A percentile compares a stretch with the other conserved stretches of the same genome.
Conservation (phyloP, 2,113 vertebrate species). For the Tursiops truncatus region DNA sequence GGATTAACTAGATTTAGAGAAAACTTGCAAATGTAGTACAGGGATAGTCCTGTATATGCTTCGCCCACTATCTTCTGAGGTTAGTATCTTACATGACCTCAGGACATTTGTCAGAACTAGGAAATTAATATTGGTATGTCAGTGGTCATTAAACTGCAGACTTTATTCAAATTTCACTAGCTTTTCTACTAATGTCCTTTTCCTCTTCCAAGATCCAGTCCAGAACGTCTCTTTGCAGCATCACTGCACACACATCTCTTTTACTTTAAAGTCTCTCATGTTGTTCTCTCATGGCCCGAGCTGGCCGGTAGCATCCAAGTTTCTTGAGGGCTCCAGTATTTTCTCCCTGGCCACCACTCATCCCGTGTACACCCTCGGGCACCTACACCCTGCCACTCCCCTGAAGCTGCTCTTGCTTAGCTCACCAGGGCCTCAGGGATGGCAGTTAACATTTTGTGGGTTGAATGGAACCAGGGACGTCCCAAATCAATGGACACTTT, state of each 20-base stretch:
- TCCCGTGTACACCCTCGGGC: background rate
- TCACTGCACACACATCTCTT: background rate
- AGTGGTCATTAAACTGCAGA: background rate
- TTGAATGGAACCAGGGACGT: background rate
- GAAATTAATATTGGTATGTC: background rate
- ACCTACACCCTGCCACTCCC: background rate
- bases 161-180: background rate
- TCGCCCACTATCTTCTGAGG: background rate
- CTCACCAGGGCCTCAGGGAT: background rate
- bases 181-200: background rate
- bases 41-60: background rate
- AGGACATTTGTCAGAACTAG: background rate
- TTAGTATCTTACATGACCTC: background rate
- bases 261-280: background rate
- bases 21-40: background rate
- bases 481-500: background rate
- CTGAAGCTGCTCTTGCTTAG: background rate
- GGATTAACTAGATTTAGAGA: background rate
- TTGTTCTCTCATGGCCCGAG: background rate
- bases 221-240: background rate
- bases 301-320: rapidly evolving
- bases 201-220: background rate
- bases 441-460: background rate
- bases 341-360: background rate
- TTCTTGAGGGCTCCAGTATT: background rate